Evolutionary conservation across 2,888 invertebrate species (phyloP).

Genomic region (Napeogenes sylphis): DNA sequence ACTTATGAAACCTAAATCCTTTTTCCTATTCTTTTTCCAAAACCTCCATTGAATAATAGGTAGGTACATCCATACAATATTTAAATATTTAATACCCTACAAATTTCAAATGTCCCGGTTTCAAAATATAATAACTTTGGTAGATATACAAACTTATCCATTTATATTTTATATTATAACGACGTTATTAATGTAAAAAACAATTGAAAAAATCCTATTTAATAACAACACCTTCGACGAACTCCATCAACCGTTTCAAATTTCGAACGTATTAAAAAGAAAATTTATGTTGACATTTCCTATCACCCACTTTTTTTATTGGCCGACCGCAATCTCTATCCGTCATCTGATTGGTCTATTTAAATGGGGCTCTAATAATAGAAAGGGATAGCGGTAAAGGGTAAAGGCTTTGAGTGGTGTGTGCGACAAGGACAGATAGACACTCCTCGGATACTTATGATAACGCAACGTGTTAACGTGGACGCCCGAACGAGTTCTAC

Average conservation of each 20-base stretch:
- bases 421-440: conserved; percentile 64
- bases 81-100: too few relatives aligned
- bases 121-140: too few relatives aligned
- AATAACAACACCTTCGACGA: conserved; percentile 13
- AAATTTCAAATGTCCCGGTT: too few relatives aligned
- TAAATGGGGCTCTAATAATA: conserved; percentile 60
- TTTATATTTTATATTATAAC: too few relatives aligned
- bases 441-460: conserved; percentile 73
- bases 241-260: conserved; percentile 38
- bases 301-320: conserved; percentile 71
- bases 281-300: conserved; percentile 72
- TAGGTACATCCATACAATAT: too few relatives aligned
- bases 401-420: conserved; percentile 36
- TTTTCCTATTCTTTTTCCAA: too few relatives aligned
- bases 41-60: too few relatives aligned
- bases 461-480: conserved; percentile 62
- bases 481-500: conserved; percentile 60
- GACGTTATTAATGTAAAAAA: too few relatives aligned
- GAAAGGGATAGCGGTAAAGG: conserved; percentile 56
- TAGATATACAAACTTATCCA: too few relatives aligned
- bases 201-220: not conserved
- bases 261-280: conserved; percentile 50
- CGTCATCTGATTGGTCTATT: conserved; percentile 62
- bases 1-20: too few relatives aligned
- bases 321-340: conserved; percentile 57